Conservation (phyloP, 2,113 vertebrate genomes). For the Glareola pratincola region DNA sequence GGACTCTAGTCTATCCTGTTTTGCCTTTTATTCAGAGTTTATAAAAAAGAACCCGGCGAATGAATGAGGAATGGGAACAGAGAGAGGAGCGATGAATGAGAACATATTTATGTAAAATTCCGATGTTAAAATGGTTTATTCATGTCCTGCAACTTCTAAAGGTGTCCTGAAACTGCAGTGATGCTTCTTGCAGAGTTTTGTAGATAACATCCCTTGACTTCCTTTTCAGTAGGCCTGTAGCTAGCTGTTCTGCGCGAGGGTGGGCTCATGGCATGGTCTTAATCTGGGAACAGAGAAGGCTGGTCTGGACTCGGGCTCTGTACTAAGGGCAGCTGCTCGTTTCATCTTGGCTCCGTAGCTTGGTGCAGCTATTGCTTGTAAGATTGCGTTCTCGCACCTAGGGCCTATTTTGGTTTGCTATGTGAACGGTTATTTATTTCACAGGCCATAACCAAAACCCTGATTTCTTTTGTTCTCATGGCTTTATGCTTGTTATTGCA, state of each 20-base stretch:
- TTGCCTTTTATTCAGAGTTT: background rate
- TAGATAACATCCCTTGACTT: background rate
- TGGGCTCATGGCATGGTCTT: background rate
- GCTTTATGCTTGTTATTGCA: background rate
- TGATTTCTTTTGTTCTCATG: background rate
- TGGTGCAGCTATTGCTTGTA: background rate
- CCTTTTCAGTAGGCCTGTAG: background rate
- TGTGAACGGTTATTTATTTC: background rate
- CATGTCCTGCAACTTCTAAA: background rate
- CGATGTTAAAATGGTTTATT: background rate
- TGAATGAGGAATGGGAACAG: background rate
- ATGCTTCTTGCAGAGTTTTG: background rate
- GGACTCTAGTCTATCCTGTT: background rate
- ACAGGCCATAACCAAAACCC: background rate
- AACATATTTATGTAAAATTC: background rate
- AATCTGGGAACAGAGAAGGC: rapidly evolving
- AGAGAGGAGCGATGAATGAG: background rate
- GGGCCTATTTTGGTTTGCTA: rapidly evolving
- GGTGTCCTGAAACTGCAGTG: background rate
- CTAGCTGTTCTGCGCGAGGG: rapidly evolving
- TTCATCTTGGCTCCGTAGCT: background rate
- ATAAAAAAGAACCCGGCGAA: rapidly evolving
- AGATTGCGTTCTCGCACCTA: rapidly evolving
- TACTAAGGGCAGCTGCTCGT: too few relatives aligned
- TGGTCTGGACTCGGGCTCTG: background rate